These are phyloP conservation scores for Drosophila formosana DNA, from an alignment of 2,888 invertebrate species.

Conservation along the genomic window DNA sequence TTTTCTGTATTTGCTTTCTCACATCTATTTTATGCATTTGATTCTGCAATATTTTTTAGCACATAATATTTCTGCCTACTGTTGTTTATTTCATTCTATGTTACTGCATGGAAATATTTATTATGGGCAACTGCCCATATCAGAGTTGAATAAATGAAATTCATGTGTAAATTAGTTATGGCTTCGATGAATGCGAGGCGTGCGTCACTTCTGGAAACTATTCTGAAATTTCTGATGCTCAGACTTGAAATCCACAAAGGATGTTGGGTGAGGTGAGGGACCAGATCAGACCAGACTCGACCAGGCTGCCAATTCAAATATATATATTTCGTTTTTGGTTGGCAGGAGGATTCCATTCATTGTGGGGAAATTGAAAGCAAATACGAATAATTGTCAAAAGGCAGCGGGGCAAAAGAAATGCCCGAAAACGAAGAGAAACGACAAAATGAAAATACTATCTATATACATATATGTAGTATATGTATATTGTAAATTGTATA, in stretches of 20 bases:
- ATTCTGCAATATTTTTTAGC: too few relatives aligned
- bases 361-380: slow-evolving; percentile 34
- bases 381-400: slow-evolving; percentile 35
- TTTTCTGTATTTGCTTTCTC: too few relatives aligned
- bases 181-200: background rate
- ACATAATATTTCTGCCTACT: too few relatives aligned
- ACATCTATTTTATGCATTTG: too few relatives aligned
- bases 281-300: background rate
- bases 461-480: too few relatives aligned
- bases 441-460: slow-evolving; percentile 50
- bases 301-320: too few relatives aligned
- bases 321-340: too few relatives aligned
- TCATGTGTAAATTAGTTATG: slow-evolving; percentile 1
- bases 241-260: slow-evolving; percentile 15
- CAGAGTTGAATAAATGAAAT: slow-evolving; percentile 4
- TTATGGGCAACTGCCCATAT: background rate
- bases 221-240: slow-evolving; percentile 6
- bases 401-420: slow-evolving; percentile 8
- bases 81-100: too few relatives aligned
- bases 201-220: slow-evolving; percentile 1
- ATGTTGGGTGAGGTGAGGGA: background rate
- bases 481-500: slow-evolving; percentile 10
- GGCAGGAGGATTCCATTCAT: background rate
- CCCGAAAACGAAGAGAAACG: slow-evolving; percentile 22
- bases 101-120: too few relatives aligned